Evolutionary conservation across 30 jellyfish, hydroid and myxozoan species (phyloP).

Genomic region (Haliclystus octoradiatus): DNA sequence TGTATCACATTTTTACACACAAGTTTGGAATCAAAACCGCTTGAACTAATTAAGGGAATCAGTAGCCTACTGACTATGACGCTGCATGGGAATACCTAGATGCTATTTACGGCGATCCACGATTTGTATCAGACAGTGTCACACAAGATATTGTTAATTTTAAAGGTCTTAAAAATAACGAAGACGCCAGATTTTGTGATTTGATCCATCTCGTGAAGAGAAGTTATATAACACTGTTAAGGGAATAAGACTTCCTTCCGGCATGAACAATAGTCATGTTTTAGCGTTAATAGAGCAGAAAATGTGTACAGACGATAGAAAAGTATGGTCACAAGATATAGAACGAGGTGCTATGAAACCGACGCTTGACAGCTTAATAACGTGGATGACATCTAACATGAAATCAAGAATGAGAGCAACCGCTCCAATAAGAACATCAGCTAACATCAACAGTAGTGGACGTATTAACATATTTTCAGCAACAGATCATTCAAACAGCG

Average conservation of each 20-base stretch:
- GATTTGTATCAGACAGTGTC: conserved; percentile 54
- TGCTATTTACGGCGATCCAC: too few relatives aligned
- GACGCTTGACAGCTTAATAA: conserved; percentile 34
- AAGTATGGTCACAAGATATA: too few relatives aligned
- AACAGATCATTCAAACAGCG: conserved; percentile 32
- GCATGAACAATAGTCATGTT: conserved; percentile 55
- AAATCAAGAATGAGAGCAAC: conserved; percentile 49
- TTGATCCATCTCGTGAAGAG: conserved; percentile 49
- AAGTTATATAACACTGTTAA: conserved; percentile 25
- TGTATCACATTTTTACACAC: conserved; percentile 32
- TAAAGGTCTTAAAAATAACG: conserved; percentile 48
- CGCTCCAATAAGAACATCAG: conserved; percentile 50
- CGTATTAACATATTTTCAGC: conserved; percentile 34
- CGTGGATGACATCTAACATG: conserved; percentile 54
- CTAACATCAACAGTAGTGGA: conserved; percentile 20
- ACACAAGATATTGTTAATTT: conserved; percentile 42
- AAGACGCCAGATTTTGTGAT: conserved; percentile 45
- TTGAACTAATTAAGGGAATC: too few relatives aligned
- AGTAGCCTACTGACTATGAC: conserved; percentile 42
- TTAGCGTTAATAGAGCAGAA: conserved; percentile 68
- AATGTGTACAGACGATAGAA: conserved; percentile 48
- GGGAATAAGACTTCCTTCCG: conserved; percentile 45
- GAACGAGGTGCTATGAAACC: conserved; percentile 26
- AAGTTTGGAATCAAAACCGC: conserved; percentile 40
- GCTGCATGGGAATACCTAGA: conserved; percentile 51